These are phyloP conservation scores for Stomorhina lunata DNA, from an alignment of 2,888 invertebrate genomes.

Conservation along the genomic window DNA sequence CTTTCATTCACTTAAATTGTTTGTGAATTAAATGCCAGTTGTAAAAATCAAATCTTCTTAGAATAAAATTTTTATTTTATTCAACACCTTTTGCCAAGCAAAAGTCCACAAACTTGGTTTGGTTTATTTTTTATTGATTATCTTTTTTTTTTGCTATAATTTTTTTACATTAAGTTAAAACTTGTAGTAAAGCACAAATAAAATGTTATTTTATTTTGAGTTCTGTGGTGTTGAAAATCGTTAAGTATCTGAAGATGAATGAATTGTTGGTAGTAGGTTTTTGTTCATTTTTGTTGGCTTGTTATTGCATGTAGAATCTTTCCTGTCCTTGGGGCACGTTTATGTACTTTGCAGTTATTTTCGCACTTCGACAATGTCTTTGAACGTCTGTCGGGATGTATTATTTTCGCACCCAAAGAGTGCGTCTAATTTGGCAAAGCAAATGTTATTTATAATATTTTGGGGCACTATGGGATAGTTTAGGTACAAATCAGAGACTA, in stretches of 20 bases:
- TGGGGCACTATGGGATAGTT: slow-evolving; percentile 16
- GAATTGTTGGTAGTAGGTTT: slow-evolving; percentile 50
- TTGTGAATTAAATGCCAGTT: slow-evolving; percentile 38
- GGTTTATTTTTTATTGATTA: slow-evolving; percentile 62
- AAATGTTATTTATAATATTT: slow-evolving; percentile 51
- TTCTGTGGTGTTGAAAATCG: slow-evolving; percentile 19
- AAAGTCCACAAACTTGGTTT: too few relatives aligned
- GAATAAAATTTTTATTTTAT: slow-evolving; percentile 75
- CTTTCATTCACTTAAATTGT: not conserved
- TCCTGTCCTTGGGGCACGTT: slow-evolving; percentile 61
- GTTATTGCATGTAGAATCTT: slow-evolving; percentile 55
- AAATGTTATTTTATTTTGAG: slow-evolving; percentile 48
- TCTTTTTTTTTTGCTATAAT: slow-evolving; percentile 24
- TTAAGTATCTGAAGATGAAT: slow-evolving; percentile 62
- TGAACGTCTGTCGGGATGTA: not conserved
- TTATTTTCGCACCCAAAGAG: slow-evolving; percentile 74
- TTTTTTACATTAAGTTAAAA: not conserved
- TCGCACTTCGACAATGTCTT: slow-evolving; percentile 76
- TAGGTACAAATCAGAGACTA: too few relatives aligned
- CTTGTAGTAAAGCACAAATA: slow-evolving; percentile 4
- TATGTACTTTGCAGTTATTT: slow-evolving; percentile 73
- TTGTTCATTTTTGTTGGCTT: slow-evolving; percentile 21
- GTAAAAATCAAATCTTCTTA: slow-evolving; percentile 72
- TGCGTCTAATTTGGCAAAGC: slow-evolving; percentile 70
- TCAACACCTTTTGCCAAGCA: slow-evolving; percentile 71